Percentiles rank a stretch among this genome's conserved stretches.
These are phyloP conservation scores for Phrynosoma blainvillii DNA, from an alignment of 2,113 vertebrate species.

Conservation along the genomic window DNA sequence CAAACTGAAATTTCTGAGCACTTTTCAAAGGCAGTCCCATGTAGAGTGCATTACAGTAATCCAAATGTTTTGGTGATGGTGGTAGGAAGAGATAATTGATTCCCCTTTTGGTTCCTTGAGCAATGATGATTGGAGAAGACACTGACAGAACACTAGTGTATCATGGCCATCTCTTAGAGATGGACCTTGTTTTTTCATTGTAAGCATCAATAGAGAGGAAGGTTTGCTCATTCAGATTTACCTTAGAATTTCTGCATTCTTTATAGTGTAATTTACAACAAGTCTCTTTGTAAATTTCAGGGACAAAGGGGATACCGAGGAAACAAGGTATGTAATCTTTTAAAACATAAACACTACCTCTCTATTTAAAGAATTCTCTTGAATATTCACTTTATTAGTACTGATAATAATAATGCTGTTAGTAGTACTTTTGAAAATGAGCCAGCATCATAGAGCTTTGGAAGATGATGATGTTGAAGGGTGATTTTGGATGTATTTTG, in stretches of 20 bases:
- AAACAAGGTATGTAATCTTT: constrained; percentile 75
- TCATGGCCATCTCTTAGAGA: background rate
- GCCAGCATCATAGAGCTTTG: background rate
- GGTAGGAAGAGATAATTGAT: background rate
- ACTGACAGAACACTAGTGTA: background rate
- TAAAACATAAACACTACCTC: background rate
- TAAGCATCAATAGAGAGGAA: background rate
- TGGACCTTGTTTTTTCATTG: background rate
- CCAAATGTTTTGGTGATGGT: background rate
- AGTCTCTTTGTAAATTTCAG: constrained; percentile 70
- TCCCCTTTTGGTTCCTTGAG: background rate
- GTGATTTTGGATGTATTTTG: background rate
- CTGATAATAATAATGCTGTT: background rate
- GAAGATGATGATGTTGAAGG: background rate
- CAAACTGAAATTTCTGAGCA: too few relatives aligned
- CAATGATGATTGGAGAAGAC: background rate
- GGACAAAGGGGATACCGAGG: constrained; percentile 81
- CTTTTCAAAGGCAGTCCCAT: too few relatives aligned
- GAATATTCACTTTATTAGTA: background rate
- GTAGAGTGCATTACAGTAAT: too few relatives aligned
- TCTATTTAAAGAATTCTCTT: background rate
- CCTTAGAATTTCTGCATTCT: background rate
- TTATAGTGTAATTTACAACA: background rate
- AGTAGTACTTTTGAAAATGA: background rate
- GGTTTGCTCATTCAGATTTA: background rate